These are phyloP conservation scores for Troides oblongomaculatus DNA, from an alignment of 2,888 invertebrate genomes.

Conservation along the genomic window DNA sequence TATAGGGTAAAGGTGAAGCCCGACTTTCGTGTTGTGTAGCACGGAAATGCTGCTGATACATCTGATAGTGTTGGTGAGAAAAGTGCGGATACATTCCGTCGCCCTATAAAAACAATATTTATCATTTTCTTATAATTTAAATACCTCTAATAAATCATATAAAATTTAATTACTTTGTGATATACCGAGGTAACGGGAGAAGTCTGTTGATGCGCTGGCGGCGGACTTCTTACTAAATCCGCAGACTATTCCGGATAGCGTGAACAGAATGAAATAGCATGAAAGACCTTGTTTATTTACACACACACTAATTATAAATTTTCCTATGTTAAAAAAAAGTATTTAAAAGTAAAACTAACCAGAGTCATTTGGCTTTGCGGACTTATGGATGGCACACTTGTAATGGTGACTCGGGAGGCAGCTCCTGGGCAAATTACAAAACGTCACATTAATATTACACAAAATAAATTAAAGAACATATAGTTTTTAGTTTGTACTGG, in stretches of 20 bases:
- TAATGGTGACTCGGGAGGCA: constrained; percentile 73
- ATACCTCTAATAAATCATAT: constrained; percentile 30
- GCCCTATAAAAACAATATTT: constrained; percentile 51
- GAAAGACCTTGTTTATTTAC: constrained; percentile 11
- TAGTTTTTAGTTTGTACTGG: neutral
- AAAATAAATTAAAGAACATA: neutral
- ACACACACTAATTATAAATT: neutral
- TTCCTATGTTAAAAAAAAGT: neutral
- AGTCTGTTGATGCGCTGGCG: constrained; percentile 91
- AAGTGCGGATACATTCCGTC: constrained; percentile 76
- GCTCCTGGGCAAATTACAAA: constrained; percentile 36
- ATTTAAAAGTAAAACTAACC: constrained; percentile 78
- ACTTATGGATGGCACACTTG: constrained; percentile 81
- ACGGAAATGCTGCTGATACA: constrained; percentile 76
- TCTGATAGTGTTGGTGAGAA: constrained; percentile 75
- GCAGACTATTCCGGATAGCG: constrained; percentile 81
- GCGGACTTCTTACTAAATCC: constrained; percentile 86
- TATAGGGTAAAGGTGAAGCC: constrained; percentile 64
- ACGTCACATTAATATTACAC: neutral
- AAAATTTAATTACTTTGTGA: constrained; percentile 52
- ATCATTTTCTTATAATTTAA: constrained; percentile 20
- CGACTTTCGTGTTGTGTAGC: constrained; percentile 72
- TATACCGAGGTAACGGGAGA: constrained; percentile 86
- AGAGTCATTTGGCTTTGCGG: constrained; percentile 81
- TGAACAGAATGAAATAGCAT: constrained; percentile 52